Evolutionary conservation across 1,140 invertebrate species (phyloP), one percentile per base, ranked within the genome.

Genomic region (Aphis gossypii): DNA sequence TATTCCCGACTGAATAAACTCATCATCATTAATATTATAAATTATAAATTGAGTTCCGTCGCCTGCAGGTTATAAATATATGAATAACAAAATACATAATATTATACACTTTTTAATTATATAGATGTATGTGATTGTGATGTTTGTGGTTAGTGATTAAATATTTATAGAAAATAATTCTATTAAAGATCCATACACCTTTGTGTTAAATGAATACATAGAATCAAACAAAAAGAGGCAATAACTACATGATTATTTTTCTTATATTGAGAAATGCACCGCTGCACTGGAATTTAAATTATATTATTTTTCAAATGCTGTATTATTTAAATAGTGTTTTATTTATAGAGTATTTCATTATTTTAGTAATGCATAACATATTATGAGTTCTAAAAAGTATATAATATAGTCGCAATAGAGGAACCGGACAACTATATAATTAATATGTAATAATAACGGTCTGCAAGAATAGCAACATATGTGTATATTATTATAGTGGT

Each of bases 1-100:
- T 35, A 89, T 56, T 56, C 88, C 88, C 38, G 35, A 20, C 54
- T 90, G 89, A 90, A 90, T 44, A 90, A 68, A 90, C 38, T 68
- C 23, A 68, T 90, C 35, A 60, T 60, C 35, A 68, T 68, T 90
- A 90, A 86, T 44, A 11, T n/a, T 76, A n/a, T 76, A n/a, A 18
- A 35, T 38, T 82, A 23, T 83, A 38, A 38, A 38, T 38, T 38
- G 3, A 38, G 35, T 38, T 21, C 20, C 0, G 46, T 84, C 38
- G 23, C 9, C 35, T 21, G 23, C 41, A 25, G 23, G 23, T 84
- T 44, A 44, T 23, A 83, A 83, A 76, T n/a, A 18, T 76, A n/a
- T 76, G 60, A 76, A 18, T 76, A 76, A n/a, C n/a, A 76, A n/a
- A 76, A 76, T 76, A 68, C 60, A 68, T 68, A n/a, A 68, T n/a